phyloP scores from a whole-genome alignment of 2,888 invertebrate species.

The Pilophorus perplexus region DNA sequence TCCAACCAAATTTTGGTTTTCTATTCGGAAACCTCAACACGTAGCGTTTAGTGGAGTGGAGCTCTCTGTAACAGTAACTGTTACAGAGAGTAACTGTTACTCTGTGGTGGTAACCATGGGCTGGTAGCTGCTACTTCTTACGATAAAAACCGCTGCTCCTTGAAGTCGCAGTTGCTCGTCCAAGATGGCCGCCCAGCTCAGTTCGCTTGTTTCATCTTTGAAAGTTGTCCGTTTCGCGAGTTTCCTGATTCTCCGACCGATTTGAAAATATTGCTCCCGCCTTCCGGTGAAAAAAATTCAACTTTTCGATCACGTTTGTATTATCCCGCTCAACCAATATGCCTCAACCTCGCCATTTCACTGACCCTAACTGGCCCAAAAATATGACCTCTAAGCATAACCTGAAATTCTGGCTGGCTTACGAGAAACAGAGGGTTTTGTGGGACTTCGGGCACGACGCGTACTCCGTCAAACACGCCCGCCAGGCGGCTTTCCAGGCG shows the following conservation, averaged over 20 bases:
- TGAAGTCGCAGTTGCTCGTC: too few species aligned
- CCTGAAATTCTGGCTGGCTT: conserved; percentile 21
- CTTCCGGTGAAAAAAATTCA: not conserved
- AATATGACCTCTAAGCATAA: conserved; percentile 19
- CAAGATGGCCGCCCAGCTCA: conserved; percentile 6
- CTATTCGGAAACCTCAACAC: too few species aligned
- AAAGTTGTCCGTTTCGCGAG: conserved; percentile 4
- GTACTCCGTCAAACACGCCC: conserved; percentile 6
- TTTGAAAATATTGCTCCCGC: not conserved
- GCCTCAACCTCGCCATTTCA: conserved; percentile 23
- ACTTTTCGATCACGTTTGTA: too few species aligned
- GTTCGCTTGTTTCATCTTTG: conserved; percentile 5
- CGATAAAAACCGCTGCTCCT: too few species aligned
- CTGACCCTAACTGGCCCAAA: conserved; percentile 18
- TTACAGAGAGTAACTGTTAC: too few species aligned
- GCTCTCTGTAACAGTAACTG: too few species aligned
- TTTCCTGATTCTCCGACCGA: not conserved
- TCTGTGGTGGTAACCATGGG: too few species aligned
- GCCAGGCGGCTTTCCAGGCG: conserved; percentile 1
- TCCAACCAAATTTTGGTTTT: too few species aligned
- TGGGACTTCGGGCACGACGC: conserved; percentile 18
- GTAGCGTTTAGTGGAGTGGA: too few species aligned
- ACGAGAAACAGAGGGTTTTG: conserved; percentile 7
- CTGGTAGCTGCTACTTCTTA: too few species aligned
- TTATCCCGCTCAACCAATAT: not conserved